Evolutionary conservation across 2,888 invertebrate genomes (phyloP), one percentile per base, ranked within the genome.

Genomic region (Heliconius ethilla): DNA sequence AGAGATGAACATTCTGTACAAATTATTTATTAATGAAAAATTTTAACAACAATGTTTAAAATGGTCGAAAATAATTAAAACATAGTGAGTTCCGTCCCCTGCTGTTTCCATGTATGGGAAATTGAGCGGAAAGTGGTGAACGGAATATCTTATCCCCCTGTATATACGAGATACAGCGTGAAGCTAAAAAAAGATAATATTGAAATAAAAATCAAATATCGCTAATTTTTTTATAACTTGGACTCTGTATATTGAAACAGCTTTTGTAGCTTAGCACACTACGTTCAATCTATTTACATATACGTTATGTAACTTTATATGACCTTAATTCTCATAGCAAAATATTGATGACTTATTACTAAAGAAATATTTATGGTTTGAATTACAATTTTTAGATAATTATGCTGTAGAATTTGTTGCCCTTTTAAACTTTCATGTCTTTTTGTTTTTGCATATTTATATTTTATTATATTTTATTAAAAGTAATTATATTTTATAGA

Each of bases 271-370:
- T 62, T 62, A 62, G 15, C 62, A 40, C 33, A 59, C 55, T 25
- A 73, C n/a, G 25, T n/a, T 76, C 51, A 62, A 11, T 67, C 75
- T 78, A 73, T 73, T 72, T 73, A 51, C 77, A 80, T 37, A 76
- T 75, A 15, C 27, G 80, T 77, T 75, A 81, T 85, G 79, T 76
- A 76, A 79, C 59, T 70, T 63, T 40, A 45, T 70, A 29, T 73
- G 66, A 51, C 76, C 78, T 29, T 69, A 79, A 79, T 80, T 74
- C 63, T 27, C 62, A 63, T 63, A 74, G 70, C n/a, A 65, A 66
- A 70, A 80, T 70, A 77, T 77, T 78, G 25, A 69, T 75, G 67
- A 74, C 11, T 37, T 69, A 22, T 59, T 9, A n/a, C 15, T 59
- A 29, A 40, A 25, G n/a, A 29, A 40, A 40, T 25, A 77, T 40